Conservation (phyloP, 2,888 invertebrate genomes). For the Slavum lentiscoides region DNA sequence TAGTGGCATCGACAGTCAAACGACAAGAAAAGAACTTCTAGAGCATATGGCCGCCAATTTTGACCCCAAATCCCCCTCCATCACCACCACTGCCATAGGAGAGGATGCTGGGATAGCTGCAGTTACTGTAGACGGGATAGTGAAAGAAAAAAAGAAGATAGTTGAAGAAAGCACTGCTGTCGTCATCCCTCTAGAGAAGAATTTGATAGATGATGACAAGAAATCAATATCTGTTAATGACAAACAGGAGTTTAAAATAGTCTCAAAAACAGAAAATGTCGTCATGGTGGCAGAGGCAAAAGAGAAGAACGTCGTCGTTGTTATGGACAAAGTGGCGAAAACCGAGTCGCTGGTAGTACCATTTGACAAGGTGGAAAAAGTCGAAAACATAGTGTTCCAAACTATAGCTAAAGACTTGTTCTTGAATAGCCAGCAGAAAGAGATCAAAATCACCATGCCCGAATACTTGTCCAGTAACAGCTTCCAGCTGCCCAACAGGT, state of each 20-base stretch:
- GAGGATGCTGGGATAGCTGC: background rate
- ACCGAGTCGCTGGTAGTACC: conserved; percentile 3
- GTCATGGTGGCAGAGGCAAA: background rate
- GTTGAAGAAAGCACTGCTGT: background rate
- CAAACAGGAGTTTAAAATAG: conserved; percentile 9
- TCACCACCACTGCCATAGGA: background rate
- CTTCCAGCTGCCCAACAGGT: conserved; percentile 36
- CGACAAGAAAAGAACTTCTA: conserved; percentile 33
- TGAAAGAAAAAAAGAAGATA: background rate
- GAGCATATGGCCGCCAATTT: conserved; percentile 37
- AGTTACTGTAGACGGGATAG: background rate
- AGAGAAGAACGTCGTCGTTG: conserved; percentile 17
- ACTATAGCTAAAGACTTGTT: conserved; percentile 31
- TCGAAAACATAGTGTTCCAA: conserved; percentile 4
- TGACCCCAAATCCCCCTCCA: background rate
- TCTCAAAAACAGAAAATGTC: conserved; percentile 29
- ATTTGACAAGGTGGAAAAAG: conserved; percentile 26
- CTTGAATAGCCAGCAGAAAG: conserved; percentile 21
- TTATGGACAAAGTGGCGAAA: conserved; percentile 15
- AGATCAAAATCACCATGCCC: conserved; percentile 43
- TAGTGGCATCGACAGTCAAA: conserved; percentile 27
- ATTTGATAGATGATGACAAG: background rate
- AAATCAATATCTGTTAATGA: background rate
- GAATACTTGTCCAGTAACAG: conserved; percentile 5
- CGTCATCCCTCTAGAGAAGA: too few species aligned